These are phyloP conservation scores for Resseliella maxima DNA, from an alignment of 2,888 invertebrate genomes.

Conservation along the genomic window DNA sequence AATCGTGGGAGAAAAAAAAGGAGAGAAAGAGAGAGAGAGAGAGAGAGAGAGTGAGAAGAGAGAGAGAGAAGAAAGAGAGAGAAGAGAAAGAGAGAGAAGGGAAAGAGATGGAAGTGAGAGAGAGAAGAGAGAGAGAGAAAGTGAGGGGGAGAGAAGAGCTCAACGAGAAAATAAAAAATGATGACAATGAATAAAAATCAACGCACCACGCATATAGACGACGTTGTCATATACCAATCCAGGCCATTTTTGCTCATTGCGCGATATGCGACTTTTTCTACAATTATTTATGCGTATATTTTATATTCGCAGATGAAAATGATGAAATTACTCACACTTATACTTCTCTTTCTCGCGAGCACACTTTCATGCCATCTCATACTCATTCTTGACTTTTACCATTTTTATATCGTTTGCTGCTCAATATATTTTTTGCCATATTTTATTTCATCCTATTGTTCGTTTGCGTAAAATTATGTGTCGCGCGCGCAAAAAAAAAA, in stretches of 20 bases:
- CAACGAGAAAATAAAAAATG: slow-evolving; percentile 45
- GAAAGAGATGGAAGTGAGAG: background rate
- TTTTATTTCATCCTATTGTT: slow-evolving; percentile 38
- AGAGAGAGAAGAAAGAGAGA: slow-evolving; percentile 11
- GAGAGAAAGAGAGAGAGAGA: background rate
- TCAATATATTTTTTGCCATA: slow-evolving; percentile 5
- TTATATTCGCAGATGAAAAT: slow-evolving; percentile 48
- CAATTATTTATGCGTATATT: slow-evolving; percentile 45
- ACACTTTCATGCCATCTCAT: background rate
- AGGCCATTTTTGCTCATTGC: background rate
- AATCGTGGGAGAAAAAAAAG: background rate
- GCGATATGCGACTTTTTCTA: slow-evolving; percentile 44
- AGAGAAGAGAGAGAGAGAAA: background rate
- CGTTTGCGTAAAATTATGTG: slow-evolving; percentile 26
- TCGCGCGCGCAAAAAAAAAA: slow-evolving; percentile 5
- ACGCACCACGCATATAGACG: slow-evolving; percentile 53
- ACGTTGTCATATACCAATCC: slow-evolving; percentile 36
- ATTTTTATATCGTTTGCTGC: background rate
- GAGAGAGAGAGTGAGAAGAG: background rate
- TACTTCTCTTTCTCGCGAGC: background rate
- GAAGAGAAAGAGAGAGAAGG: background rate
- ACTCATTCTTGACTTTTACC: background rate
- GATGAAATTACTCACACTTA: slow-evolving; percentile 53
- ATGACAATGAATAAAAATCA: slow-evolving; percentile 48
- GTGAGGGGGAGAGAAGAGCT: background rate